Evolutionary conservation across 2,113 vertebrate genomes (phyloP), one percentile per base, ranked within the genome.

Genomic region (Numenius arquata): DNA sequence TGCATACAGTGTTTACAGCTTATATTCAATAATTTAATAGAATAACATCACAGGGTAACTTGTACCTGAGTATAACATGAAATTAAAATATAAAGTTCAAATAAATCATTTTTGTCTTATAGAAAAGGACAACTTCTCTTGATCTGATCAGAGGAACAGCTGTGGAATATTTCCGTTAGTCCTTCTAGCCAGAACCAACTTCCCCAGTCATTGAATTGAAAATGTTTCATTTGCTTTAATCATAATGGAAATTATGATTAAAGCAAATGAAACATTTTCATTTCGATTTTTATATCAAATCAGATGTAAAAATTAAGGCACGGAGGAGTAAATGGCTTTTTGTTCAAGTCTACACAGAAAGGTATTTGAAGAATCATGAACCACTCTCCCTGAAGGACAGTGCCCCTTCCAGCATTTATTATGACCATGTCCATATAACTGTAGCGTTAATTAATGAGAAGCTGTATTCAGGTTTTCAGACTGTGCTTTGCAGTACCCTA

Each of bases 221-320:
- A 95, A 86, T 59, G 32, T 59, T 85, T 88, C 50, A 84, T 93
- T 75, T 83, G 45, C 59, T 95, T 74, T 78, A 84, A 92, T 67
- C 63, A 67, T 48, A 85, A 81, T 5, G 1, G 29, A 30, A 18
- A 55, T 55, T 10, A 55, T 6, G 16, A 55, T 6, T 30, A 30
- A 55, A 29, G 27, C 53, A 6, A 55, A 55, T 55, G 53, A 55
- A 30, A 55, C 29, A 55, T 55, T 55, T 55, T 30, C 16, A 30
- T 55, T 30, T 55, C 18, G 52, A 55, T 55, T 18, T 55, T 30
- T 30, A 55, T 34, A 45, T 88, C 82, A 66, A 80, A 92, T 90
- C 90, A 96, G 59, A 86, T 45, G 63, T 73, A 85, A 94, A 95
- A 95, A 94, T 61, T 50, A 92, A 85, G 55, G 45, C 72, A 84